Evolutionary conservation across 1,140 invertebrate genomes (phyloP), one percentile per base, ranked within the genome.

Genomic region (Drosophila ercepeae): DNA sequence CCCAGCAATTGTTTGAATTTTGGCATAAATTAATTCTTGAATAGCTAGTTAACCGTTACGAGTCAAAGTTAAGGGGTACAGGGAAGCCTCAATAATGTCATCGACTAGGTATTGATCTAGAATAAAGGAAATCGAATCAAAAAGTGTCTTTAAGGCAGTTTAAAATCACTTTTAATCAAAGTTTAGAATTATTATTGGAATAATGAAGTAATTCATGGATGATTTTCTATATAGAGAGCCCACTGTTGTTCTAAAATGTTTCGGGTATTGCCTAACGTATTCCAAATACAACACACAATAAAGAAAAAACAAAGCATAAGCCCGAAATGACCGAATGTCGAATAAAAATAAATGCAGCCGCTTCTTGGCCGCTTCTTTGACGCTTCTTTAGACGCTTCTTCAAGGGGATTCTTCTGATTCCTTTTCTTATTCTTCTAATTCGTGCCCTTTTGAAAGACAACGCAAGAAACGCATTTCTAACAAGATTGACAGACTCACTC

Each of bases 381-480:
- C n/a, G n/a, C n/a, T n/a, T n/a, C n/a, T n/a, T 61, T 23, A 23
- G 58, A 19, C 18, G 39, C 19, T 27, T 59, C 44, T 36, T 16
- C 42, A 23, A 23, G 52, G 36, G n/a, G 39, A 46, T 25, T 54
- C 52, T 27, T 54, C 52, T 54, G 21, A 11, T 5, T n/a, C 21
- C n/a, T 41, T 13, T 21, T 42, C 29, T 44, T 29, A 16, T 64
- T 39, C 39, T n/a, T n/a, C n/a, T n/a, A n/a, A n/a, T 34, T 54
- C 63, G 49, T 39, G 65, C 63, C 74, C 74, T 54, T 58, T 76
- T 36, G 54, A 45, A 58, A 52, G 67, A 78, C 49, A 52, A n/a
- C n/a, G n/a, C n/a, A n/a, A n/a, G n/a, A n/a, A 73, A 73, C 70
- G 70, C 70, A 73, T 73, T 74, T 74, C 70, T 74, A 74, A 73